These are phyloP conservation scores for Bombylius major DNA, from an alignment of 2,888 invertebrate species.

Conservation along the genomic window DNA sequence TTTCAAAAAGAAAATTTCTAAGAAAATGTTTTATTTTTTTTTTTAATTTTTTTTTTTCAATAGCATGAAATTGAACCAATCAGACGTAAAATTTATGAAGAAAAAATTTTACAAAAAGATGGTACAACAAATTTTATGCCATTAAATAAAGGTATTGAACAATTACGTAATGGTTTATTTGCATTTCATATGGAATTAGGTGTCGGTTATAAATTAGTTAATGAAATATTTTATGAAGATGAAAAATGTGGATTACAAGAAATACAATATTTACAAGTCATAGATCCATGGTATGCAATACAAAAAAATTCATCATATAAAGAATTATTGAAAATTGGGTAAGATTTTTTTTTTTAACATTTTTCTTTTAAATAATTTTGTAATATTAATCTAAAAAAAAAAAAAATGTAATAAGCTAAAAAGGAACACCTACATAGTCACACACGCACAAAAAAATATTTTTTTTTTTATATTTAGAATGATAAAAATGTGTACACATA, in stretches of 20 bases:
- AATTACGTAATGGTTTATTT: constrained; percentile 46
- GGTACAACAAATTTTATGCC: constrained; percentile 44
- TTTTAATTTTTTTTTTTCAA: constrained; percentile 15
- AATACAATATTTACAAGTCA: constrained; percentile 49
- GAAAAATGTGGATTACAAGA: constrained; percentile 60
- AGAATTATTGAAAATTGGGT: constrained; percentile 53
- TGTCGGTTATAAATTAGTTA: constrained; percentile 51
- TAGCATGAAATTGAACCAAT: constrained; percentile 52
- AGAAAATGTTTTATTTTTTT: background rate
- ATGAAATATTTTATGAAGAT: constrained; percentile 51
- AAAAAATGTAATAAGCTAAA: background rate
- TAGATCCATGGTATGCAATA: constrained; percentile 51
- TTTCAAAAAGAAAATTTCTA: too few species aligned
- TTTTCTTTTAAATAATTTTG: too few species aligned
- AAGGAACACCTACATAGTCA: too few species aligned
- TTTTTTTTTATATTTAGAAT: too few species aligned
- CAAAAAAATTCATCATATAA: constrained; percentile 48
- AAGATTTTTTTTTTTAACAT: constrained; percentile 6
- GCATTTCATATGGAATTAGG: constrained; percentile 56
- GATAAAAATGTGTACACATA: too few species aligned
- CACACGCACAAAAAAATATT: too few species aligned
- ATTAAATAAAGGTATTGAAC: constrained; percentile 48
- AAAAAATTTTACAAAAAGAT: constrained; percentile 50
- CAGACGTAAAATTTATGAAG: constrained; percentile 47
- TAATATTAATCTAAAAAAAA: background rate